Evolutionary conservation across 2,888 invertebrate species (phyloP).

Genomic region (Cephus pulcher): DNA sequence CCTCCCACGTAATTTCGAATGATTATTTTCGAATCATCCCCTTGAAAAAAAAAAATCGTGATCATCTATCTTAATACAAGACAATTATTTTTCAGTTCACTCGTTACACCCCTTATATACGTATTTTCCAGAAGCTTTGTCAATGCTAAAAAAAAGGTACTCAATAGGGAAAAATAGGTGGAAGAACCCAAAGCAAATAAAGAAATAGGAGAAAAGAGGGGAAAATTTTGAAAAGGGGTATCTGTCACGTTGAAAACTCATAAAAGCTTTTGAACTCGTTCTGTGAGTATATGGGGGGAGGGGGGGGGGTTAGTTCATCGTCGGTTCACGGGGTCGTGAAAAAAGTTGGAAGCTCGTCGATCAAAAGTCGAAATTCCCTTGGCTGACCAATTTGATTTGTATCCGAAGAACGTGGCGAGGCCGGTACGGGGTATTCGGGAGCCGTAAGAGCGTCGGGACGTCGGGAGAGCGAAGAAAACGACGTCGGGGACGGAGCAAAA

Average conservation of each 20-base stretch:
- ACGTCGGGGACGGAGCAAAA: conserved; percentile 19
- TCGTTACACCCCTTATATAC: neutral
- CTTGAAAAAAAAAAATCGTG: too few species aligned
- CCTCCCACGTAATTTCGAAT: neutral
- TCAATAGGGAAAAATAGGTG: neutral
- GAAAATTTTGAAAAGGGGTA: neutral
- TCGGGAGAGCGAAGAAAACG: neutral
- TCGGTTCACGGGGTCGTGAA: neutral
- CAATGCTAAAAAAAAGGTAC: neutral
- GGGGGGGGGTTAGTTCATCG: neutral
- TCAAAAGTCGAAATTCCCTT: conserved; percentile 46
- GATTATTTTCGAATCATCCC: neutral
- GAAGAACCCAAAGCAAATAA: neutral
- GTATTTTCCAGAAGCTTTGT: neutral
- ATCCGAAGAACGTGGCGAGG: conserved; percentile 30
- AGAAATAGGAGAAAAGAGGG: neutral
- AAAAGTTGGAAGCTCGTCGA: conserved; percentile 24
- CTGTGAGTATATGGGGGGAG: neutral
- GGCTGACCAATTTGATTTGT: conserved; percentile 53
- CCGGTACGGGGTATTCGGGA: neutral
- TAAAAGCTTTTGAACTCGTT: conserved; percentile 25
- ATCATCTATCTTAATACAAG: neutral
- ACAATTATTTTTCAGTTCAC: neutral
- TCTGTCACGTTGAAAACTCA: neutral
- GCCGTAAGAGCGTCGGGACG: neutral